Evolutionary conservation across 2,888 invertebrate genomes (phyloP), one percentile per base, ranked within the genome.

Genomic region (Polymixis flavicincta): DNA sequence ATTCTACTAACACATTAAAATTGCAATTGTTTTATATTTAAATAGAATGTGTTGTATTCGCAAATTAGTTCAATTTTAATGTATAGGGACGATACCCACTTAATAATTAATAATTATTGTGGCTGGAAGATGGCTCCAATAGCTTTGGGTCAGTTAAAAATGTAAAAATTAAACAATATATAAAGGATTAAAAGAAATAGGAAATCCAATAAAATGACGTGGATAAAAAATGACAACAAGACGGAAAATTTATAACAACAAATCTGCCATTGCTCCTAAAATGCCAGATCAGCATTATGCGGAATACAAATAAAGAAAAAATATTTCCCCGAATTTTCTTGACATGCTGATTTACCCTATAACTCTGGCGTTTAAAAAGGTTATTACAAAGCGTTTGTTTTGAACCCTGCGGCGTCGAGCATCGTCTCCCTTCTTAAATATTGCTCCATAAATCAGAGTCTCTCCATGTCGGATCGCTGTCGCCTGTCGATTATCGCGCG

Each of bases 401-500:
- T 78, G 86, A 77, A 76, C 84, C 89, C 87, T 85, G 85, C 76
- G 83, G 90, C 87, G 88, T 80, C 82, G 85, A 84, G 84, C 78
- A 77, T 85, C 89, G 88, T 85, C 87, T 88, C 88, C 87, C 87
- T 89, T 88, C 89, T 84, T 88, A 89, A 89, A 93, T 93, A 94
- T 93, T 93, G 92, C 90, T 89, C 92, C 91, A 94, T 95, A 94
- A 95, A 95, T 94, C 93, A 92, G 91, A 85, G 88, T 85, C 85
- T 85, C 88, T 88, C 83, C 87, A 84, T 85, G 88, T 87, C 86
- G 89, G 88, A 90, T 91, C 92, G 92, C 92, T 92, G 92, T 92
- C 94, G 93, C 92, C 87, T 94, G 94, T 95, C 94, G 94, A 94
- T 95, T 94, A 94, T 92, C 92, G 89, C 92, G 88, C 89, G 87